phyloP scores from a whole-genome alignment of 2,113 vertebrate genomes.

The Chinchilla lanigera region DNA sequence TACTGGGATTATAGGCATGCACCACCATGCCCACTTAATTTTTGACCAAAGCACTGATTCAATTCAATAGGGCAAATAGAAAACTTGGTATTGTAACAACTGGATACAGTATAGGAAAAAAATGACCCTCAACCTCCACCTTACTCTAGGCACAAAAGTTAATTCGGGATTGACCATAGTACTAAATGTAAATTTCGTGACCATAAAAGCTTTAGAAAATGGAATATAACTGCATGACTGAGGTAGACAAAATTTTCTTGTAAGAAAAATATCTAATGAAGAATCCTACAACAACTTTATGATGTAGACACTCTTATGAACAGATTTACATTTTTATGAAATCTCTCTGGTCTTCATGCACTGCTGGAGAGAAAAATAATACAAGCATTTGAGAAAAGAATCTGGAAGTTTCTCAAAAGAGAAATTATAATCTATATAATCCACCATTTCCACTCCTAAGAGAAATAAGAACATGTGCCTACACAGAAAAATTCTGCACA shows the following conservation, averaged over 20 bases:
- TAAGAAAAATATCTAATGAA: slow-evolving; percentile 20
- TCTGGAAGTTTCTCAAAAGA: neutral
- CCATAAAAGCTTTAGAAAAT: neutral
- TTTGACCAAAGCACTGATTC: slow-evolving; percentile 43
- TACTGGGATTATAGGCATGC: too few species aligned
- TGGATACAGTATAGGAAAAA: neutral
- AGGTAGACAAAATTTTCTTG: neutral
- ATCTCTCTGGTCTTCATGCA: neutral
- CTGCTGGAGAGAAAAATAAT: neutral
- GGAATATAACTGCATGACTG: neutral
- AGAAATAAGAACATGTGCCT: neutral
- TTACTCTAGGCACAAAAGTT: slow-evolving; percentile 30
- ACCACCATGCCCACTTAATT: neutral
- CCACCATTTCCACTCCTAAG: neutral
- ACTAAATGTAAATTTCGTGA: slow-evolving; percentile 44
- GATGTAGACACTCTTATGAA: neutral
- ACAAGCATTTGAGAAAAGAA: neutral
- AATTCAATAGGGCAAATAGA: neutral
- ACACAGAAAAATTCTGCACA: neutral
- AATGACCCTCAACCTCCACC: neutral
- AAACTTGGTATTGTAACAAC: neutral
- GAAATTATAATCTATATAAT: neutral
- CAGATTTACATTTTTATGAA: neutral
- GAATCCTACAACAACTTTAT: neutral
- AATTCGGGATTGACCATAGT: neutral